Percentiles rank a stretch among this genome's conserved stretches.
phyloP scores from a whole-genome alignment of 2,113 vertebrate genomes.

The Solea senegalensis region DNA sequence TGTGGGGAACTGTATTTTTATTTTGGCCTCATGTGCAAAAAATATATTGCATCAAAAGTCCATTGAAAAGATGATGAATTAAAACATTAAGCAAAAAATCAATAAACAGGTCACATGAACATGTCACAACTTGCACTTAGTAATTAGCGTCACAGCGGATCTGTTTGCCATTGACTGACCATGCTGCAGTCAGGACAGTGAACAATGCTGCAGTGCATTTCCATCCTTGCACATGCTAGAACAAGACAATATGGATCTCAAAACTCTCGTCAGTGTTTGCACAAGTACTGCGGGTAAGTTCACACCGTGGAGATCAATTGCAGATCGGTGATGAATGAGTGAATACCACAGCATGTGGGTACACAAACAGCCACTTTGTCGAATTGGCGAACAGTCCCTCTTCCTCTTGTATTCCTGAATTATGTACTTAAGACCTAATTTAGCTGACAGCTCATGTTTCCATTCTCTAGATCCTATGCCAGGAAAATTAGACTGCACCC shows the following conservation, averaged over 20 bases:
- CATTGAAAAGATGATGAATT: not conserved
- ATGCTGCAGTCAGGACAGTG: too few relatives aligned
- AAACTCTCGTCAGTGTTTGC: not conserved
- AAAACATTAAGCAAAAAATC: slow-evolving; percentile 3
- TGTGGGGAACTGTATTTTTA: not conserved
- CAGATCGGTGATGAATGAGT: slow-evolving; percentile 35
- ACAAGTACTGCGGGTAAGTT: not conserved
- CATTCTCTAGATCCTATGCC: slow-evolving; percentile 23
- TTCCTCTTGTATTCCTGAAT: slow-evolving; percentile 21
- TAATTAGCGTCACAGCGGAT: not conserved
- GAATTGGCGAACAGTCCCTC: not conserved
- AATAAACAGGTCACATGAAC: not conserved
- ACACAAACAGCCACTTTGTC: slow-evolving; percentile 24
- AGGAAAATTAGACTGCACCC: slow-evolving; percentile 60
- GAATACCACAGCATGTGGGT: slow-evolving; percentile 27
- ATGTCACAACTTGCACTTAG: not conserved
- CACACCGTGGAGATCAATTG: slow-evolving; percentile 5
- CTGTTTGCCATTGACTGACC: not conserved
- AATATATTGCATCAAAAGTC: not conserved
- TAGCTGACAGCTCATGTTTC: slow-evolving; percentile 40
- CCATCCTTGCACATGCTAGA: not conserved
- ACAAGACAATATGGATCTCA: not conserved
- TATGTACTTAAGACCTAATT: slow-evolving; percentile 38
- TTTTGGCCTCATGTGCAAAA: not conserved
- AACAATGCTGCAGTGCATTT: not conserved